phyloP scores from a whole-genome alignment of 2,888 invertebrate genomes.

The Himalopsyche tibetana region DNA sequence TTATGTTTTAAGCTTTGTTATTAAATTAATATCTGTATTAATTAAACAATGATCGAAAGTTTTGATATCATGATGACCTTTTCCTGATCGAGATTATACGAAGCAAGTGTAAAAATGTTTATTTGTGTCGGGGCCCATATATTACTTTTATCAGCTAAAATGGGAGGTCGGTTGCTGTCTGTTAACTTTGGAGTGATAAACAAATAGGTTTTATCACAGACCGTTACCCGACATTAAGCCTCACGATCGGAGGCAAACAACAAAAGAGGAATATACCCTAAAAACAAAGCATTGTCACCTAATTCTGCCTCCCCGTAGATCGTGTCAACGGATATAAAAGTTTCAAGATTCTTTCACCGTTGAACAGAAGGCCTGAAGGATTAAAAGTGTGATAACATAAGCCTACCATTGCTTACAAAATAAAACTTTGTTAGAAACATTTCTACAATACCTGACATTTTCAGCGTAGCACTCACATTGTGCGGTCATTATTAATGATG shows the following conservation, averaged over 20 bases:
- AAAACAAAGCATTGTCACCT: slow-evolving; percentile 46
- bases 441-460: slow-evolving; percentile 37
- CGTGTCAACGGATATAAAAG: slow-evolving; percentile 47
- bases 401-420: slow-evolving; percentile 19
- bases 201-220: slow-evolving; percentile 47
- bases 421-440: slow-evolving; percentile 29
- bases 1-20: too few species aligned
- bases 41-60: not conserved
- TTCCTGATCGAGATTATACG: not conserved
- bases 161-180: slow-evolving; percentile 40
- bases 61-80: not conserved
- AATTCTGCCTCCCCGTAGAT: slow-evolving; percentile 39
- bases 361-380: slow-evolving; percentile 40
- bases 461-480: slow-evolving; percentile 9
- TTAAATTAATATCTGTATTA: too few species aligned
- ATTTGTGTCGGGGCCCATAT: slow-evolving; percentile 23
- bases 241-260: slow-evolving; percentile 42
- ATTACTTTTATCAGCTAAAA: slow-evolving; percentile 40
- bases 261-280: slow-evolving; percentile 42
- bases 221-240: slow-evolving; percentile 21
- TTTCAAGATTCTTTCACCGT: slow-evolving; percentile 43
- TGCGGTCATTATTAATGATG: slow-evolving; percentile 17
- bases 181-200: slow-evolving; percentile 46
- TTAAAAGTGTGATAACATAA: slow-evolving; percentile 43
- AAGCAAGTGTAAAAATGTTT: slow-evolving; percentile 29